Evolutionary conservation across 30 jellyfish, hydroid and myxozoan genomes (phyloP), one percentile per base, ranked within the genome.

Genomic region (Pelagia noctiluca): DNA sequence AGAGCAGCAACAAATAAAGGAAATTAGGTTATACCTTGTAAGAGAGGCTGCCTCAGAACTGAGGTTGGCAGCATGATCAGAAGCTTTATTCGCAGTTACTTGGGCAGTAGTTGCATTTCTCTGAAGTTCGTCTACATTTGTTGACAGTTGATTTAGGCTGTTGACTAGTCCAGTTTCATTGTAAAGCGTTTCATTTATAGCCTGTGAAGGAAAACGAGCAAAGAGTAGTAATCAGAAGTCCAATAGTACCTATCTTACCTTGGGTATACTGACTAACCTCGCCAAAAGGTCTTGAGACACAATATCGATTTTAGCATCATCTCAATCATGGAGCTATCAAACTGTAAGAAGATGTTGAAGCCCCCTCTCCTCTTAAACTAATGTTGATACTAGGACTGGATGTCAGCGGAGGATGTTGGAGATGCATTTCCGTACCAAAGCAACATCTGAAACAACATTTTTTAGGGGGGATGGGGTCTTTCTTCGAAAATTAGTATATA

Each of bases 111-210:
- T 47, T 36, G 67, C 12, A 50, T 80, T 64, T 26, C 50, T 50
- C 22, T 66, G 78, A 7, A 80, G 68, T 19, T 80, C 84, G 2
- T 47, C 61, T n/a, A 80, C 90, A 35, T 42, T 80, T 30, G 31
- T 33, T 26, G 90, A 50, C 35, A 80, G 46, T 19, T 7, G 24
- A 2, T n/a, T 50, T 26, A 80, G 31, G 2, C 75, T 63, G 1
- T 11, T 52, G 21, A 32, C 64, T 24, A 80, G 77, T 4, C 90
- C 90, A 37, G 77, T 80, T 21, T 80, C 90, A 32, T 80, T 80
- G 36, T 80, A 63, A 50, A 80, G 28, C n/a, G 90, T 80, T 22
- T 80, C 84, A 35, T 65, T 80, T 31, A 78, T 77, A 53, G 63
- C 50, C 90, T 80, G 50, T 1, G 26, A 63, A 0, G 26, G 3